phyloP scores from a whole-genome alignment of 2,888 invertebrate genomes.

The Hoplodrina ambigua region DNA sequence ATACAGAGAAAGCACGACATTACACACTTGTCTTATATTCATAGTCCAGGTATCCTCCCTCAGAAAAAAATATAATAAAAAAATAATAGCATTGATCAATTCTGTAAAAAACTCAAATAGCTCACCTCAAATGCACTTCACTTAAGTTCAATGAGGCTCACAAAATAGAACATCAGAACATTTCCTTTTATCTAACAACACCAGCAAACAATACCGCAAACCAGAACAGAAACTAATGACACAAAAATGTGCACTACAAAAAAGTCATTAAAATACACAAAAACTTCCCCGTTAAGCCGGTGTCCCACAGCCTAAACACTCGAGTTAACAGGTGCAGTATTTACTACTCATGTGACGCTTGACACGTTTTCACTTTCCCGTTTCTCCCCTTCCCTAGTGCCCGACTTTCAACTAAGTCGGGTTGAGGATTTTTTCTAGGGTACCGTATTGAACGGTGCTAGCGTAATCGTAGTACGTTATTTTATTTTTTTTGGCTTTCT shows the following conservation, averaged over 20 bases:
- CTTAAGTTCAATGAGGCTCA: too few relatives aligned
- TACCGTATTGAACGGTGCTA: conserved; percentile 9
- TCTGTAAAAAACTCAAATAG: too few relatives aligned
- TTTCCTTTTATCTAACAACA: not conserved
- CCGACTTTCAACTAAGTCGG: conserved; percentile 45
- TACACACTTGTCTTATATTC: too few relatives aligned
- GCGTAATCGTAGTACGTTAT: not conserved
- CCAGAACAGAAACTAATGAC: not conserved
- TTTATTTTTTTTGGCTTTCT: too few relatives aligned
- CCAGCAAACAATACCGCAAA: not conserved
- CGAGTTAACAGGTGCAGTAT: conserved; percentile 65
- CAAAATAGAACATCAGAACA: too few relatives aligned
- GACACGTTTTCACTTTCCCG: conserved; percentile 86
- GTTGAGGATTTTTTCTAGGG: conserved; percentile 21
- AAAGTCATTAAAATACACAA: conserved; percentile 49
- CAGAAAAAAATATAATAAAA: too few relatives aligned
- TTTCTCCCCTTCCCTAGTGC: conserved; percentile 62
- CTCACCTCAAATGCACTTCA: too few relatives aligned
- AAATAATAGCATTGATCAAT: too few relatives aligned
- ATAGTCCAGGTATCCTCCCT: too few relatives aligned
- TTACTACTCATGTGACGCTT: conserved; percentile 74
- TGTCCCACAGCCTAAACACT: conserved; percentile 57
- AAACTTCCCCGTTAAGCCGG: conserved; percentile 39
- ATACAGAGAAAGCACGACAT: too few relatives aligned
- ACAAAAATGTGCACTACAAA: conserved; percentile 21